Base-by-base conservation (phyloP, 2,113 vertebrate species). In the Grus americana region DNA sequence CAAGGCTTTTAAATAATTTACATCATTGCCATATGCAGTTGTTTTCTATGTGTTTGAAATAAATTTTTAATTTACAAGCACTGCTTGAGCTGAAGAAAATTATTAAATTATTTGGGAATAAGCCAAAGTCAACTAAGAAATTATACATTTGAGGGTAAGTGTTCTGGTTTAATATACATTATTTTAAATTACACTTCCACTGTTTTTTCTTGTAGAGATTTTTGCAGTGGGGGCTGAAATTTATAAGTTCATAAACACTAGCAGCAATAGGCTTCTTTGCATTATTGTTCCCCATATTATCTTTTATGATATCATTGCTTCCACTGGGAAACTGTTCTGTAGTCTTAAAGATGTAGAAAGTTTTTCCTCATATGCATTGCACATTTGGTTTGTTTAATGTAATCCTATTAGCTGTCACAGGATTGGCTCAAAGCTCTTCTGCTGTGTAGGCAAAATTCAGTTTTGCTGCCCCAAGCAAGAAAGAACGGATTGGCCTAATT, bases 1-100 rank as follows among this genome's bases (percentile, higher is more conserved):
- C 26, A 38, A 42, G 18, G 11, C 6, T 94, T 92, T 95, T 62
- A 87, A 93, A 93, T 91, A 81, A 93, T 95, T 91, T 61, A 75
- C 15, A 10, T 29, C 36, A 52, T 75, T 75, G 68, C 40, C 29
- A n/a, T 79, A 91, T 70, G 86, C 40, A 82, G 62, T 78, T 75
- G 30, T 81, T 93, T 74, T 49, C 49, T 84, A 44, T 1, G 2
- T 87, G 49, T 66, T 95, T 74, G 61, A 79, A 93, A 92, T 90
- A 73, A 46, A 47, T 89, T 66, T 92, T 82, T 91, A 13, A 73
- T 87, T 93, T 91, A 79, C 36, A 95, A 96, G 63, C 49, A 9
- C 36, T 79, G 17, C 59, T 85, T 79, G 74, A 91, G 74, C 71
- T 74, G 68, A 88, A 91, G 42, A 91, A 95, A 90, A 72, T 87